Conservation (phyloP, 1,140 invertebrate genomes). For the Anastatus disparis region DNA sequence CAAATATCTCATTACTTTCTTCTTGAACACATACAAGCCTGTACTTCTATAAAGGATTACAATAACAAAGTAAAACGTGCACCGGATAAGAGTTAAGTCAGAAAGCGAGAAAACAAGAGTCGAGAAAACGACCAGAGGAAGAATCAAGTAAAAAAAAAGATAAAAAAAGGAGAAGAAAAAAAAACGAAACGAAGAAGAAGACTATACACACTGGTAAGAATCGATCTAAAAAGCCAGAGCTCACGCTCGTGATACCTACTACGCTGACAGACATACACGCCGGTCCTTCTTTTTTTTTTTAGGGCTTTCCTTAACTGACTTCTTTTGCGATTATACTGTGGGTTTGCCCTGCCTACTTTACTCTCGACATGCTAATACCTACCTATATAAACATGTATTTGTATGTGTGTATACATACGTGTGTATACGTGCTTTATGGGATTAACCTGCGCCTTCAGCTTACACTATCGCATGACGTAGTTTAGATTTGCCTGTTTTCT, state of each 20-base stretch:
- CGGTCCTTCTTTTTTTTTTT: neutral
- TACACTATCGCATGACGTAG: neutral
- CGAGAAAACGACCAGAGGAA: constrained; percentile 1
- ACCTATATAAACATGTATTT: constrained; percentile 59
- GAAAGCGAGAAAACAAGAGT: constrained; percentile 22
- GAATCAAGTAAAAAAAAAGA: no score
- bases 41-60: no score
- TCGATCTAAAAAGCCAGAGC: no score
- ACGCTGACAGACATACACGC: constrained; percentile 23
- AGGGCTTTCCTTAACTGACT: neutral
- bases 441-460: constrained; percentile 45
- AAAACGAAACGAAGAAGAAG: no score
- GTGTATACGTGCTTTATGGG: constrained; percentile 36
- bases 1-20: no score
- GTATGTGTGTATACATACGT: no score
- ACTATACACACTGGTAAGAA: no score
- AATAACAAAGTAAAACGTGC: no score
- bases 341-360: neutral
- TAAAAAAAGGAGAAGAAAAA: no score
- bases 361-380: constrained; percentile 66
- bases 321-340: constrained; percentile 2
- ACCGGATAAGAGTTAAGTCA: no score
- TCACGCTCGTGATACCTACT: no score
- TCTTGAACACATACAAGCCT: no score
- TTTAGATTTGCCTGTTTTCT: neutral